These are phyloP conservation scores for Cryptus armator DNA, from an alignment of 2,888 invertebrate genomes.

Conservation along the genomic window DNA sequence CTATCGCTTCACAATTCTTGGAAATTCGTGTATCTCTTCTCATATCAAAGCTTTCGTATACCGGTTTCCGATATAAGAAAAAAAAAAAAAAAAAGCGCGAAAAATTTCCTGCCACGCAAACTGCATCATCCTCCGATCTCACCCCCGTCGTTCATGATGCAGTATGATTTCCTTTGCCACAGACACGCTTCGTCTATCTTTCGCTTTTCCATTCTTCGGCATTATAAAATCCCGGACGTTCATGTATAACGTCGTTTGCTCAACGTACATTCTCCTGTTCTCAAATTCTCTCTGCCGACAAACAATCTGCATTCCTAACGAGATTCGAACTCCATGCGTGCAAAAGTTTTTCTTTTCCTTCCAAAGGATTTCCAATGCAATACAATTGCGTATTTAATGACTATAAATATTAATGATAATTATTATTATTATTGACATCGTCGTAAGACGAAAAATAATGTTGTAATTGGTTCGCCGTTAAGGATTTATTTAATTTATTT, in stretches of 20 bases:
- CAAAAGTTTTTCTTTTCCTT: slow-evolving; percentile 31
- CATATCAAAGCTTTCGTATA: slow-evolving; percentile 1
- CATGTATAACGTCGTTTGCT: slow-evolving; percentile 38
- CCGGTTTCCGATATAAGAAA: background rate
- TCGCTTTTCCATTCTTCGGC: slow-evolving; percentile 12
- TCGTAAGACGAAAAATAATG: no score
- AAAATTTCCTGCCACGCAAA: slow-evolving; percentile 7
- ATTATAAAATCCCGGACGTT: background rate
- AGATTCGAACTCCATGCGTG: slow-evolving; percentile 12
- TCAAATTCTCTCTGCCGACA: slow-evolving; percentile 34
- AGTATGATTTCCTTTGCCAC: slow-evolving; percentile 38
- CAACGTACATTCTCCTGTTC: background rate
- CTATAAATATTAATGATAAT: no score
- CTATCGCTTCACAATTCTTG: background rate
- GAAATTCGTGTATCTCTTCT: slow-evolving; percentile 3
- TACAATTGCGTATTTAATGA: background rate
- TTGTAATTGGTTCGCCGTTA: no score
- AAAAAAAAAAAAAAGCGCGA: slow-evolving; percentile 2
- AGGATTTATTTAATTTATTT: no score
- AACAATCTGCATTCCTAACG: slow-evolving; percentile 26
- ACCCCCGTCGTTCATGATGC: slow-evolving; percentile 32
- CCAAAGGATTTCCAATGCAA: slow-evolving; percentile 2
- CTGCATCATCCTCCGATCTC: slow-evolving; percentile 16
- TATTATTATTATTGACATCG: no score
- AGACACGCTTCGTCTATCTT: slow-evolving; percentile 23